Percentiles rank a stretch among this genome's conserved stretches.
Conservation (phyloP, 2,888 invertebrate species). For the Operophtera brumata region DNA sequence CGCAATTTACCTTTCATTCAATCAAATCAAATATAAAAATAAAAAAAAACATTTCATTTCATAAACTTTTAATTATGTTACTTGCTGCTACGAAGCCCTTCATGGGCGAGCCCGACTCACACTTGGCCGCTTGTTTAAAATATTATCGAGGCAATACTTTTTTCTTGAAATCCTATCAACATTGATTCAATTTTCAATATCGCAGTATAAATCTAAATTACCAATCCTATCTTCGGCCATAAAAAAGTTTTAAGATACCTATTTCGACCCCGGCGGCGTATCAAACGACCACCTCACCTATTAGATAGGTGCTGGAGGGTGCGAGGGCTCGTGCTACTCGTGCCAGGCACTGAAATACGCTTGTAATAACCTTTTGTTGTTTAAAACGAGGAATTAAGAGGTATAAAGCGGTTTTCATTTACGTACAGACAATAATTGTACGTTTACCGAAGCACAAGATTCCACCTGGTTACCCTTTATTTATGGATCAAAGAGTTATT, state of each 20-base stretch:
- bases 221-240: slow-evolving; percentile 24
- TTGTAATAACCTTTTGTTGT: slow-evolving; percentile 66
- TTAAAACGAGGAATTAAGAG: slow-evolving; percentile 67
- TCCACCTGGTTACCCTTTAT: slow-evolving; percentile 17
- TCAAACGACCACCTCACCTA: slow-evolving; percentile 47
- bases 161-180: slow-evolving; percentile 11
- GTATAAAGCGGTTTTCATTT: slow-evolving; percentile 44
- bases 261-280: slow-evolving; percentile 25
- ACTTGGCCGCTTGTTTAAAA: no score
- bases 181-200: slow-evolving; percentile 27
- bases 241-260: slow-evolving; percentile 31
- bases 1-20: no score
- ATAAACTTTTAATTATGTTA: no score
- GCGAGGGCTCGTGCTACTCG: slow-evolving; percentile 51
- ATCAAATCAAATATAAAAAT: no score
- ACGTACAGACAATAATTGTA: slow-evolving; percentile 46
- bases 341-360: slow-evolving; percentile 63
- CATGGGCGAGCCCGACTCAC: no score
- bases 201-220: slow-evolving; percentile 28
- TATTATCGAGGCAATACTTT: not conserved
- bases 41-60: no score
- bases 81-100: no score
- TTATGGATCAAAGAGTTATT: slow-evolving; percentile 20
- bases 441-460: slow-evolving; percentile 38
- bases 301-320: slow-evolving; percentile 54